Evolutionary conservation across 1,140 invertebrate species (phyloP), one percentile per base, ranked within the genome.

Genomic region (Tetramorium alpestre): DNA sequence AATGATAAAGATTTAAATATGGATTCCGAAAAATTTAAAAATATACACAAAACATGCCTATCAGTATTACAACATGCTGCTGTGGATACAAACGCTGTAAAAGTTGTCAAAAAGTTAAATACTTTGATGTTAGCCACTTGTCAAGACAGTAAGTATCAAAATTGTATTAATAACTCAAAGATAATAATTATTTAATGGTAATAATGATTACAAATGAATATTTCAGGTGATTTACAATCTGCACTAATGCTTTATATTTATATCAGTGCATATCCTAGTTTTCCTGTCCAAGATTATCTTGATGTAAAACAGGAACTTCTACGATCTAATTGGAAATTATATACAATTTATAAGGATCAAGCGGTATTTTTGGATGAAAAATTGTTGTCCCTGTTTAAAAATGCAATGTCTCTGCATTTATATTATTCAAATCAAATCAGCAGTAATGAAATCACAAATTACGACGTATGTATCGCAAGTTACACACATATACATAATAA

Each of bases 321-420:
- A 33, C 87, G 25, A 56, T 54, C 41, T 22, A 88, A 62, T 13
- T 92, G 89, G 78, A 92, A 88, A 22, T 56, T 94, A 11, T 89
- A 90, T 38, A 82, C 85, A 3, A 92, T 91, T 51, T 94, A 94
- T 82, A 88, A 82, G 54, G 93, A 94, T 85, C 62, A 90, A 51
- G 86, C 91, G 11, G 87, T 93, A 25, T 89, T 84, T 62, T 75
- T 88, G 3, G 87, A 89, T 38, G 38, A 88, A 49, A 86, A 51
- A 33, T 81, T 94, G 11, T 41, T 92, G 10, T 62, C 86, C 7
- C 70, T 93, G 7, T 91, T 92, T 33, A 88, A 89, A 70, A 82
- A 93, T 76, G 47, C 85, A 33, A 80, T 92, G 2, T 87, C 65
- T 60, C 47, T 91, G 25, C 82, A 77, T 38, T 62, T 76, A 28